Conservation (phyloP, 1,140 invertebrate genomes). For the Drosophila burlai region DNA sequence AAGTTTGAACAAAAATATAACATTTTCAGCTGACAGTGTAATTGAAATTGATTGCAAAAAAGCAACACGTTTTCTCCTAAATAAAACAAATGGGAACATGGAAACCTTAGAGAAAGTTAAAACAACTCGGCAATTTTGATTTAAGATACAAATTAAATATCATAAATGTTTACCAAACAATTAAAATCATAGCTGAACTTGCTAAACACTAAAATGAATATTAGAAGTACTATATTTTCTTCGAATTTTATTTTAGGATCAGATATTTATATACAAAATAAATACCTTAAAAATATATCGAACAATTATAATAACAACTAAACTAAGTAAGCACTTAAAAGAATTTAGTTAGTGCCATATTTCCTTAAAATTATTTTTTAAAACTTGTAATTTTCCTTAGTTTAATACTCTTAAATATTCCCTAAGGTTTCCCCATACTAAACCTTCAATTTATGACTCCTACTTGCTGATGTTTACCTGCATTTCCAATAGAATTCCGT, state of each 20-base stretch:
- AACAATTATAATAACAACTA: too few species aligned
- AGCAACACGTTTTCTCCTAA: constrained; percentile 3
- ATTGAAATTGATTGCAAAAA: constrained; percentile 8
- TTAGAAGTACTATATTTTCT: background rate
- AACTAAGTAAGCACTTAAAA: too few species aligned
- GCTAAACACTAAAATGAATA: background rate
- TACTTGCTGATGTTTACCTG: background rate
- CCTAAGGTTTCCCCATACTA: background rate
- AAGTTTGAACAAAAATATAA: too few species aligned
- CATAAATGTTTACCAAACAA: background rate
- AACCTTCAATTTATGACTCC: background rate
- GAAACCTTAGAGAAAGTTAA: background rate
- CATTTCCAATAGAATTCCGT: constrained; percentile 1
- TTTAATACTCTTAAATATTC: background rate
- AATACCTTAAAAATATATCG: too few species aligned
- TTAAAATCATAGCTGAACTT: background rate
- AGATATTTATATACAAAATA: too few species aligned
- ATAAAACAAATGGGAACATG: background rate
- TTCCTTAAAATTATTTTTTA: background rate
- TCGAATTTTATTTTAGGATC: too few species aligned
- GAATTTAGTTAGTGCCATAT: too few species aligned
- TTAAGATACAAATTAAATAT: background rate
- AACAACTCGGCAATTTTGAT: background rate
- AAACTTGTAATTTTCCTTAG: too few species aligned
- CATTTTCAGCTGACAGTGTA: background rate